Evolutionary conservation across 1,140 invertebrate genomes (phyloP), one percentile per base, ranked within the genome.

Genomic region (Papilio glaucus): DNA sequence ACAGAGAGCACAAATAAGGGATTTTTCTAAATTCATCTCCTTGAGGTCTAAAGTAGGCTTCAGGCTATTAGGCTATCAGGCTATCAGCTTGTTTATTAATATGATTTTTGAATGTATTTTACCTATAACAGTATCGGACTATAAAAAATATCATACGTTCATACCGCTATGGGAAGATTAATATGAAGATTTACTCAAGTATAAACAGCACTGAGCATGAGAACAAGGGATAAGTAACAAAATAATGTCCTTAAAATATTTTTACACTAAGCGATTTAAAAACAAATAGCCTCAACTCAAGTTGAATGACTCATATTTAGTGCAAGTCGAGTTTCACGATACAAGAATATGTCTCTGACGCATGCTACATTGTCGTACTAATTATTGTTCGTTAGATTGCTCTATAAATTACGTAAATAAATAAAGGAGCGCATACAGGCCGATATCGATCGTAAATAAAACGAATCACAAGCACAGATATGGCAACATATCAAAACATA

Each of bases 391-490:
- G 29, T n/a, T 61, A 61, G 15, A 65, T 41, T 65, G 33, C 15
- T 41, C 7, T 65, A 12, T 0, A 65, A 18, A 41, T 65, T 18
- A 65, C 7, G n/a, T n/a, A n/a, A n/a, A 63, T 63, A n/a, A 15
- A 33, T 15, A 38, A 18, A 29, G 24, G n/a, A n/a, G n/a, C n/a
- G n/a, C n/a, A 41, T 21, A 39, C 62, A 39, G 33, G 15, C 45
- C 15, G 45, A 65, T 65, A 65, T 65, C 37, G 62, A 13, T 65
- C 12, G n/a, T 63, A 63, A 63, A 65, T 21, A 65, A 39, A 65
- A 37, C 9, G 62, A 41, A 15, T 18, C 21, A 57, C 49, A 57
- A 2, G 4, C 21, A 53, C 45, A 24, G 29, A 33, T 33, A 33
- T 33, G n/a, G n/a, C 29, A 33, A 33, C 2, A 33, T 33, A 33